Evolutionary conservation across 2,888 invertebrate genomes (phyloP), one percentile per base, ranked within the genome.

Genomic region (Leptarthrus brevirostris): DNA sequence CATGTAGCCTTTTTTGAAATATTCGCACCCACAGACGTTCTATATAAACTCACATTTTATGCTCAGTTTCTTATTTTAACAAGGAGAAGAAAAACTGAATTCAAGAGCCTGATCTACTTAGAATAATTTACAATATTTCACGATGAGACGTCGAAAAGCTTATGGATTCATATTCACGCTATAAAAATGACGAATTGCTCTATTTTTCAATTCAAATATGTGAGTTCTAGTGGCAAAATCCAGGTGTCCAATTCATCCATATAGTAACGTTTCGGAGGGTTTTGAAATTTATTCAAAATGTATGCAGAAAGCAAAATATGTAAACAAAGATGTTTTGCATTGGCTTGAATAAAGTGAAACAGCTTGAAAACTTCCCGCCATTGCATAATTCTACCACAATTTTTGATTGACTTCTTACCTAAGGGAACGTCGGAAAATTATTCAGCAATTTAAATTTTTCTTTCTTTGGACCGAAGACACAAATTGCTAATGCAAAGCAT

Each of bases 321-420:
- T 8, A 40, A 40, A n/a, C n/a, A 40, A 40, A 40, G 40, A 12
- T 40, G n/a, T 3, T 40, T 2, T n/a, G 3, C 30, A 30, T 30
- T 8, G 8, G 4, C 40, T 40, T 40, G 6, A 12, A n/a, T 8
- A 12, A 6, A 6, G 40, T n/a, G 2, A 40, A 40, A 40, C 58
- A 58, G 16, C 58, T 58, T 34, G 18, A 34, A 34, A 18, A 12
- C 36, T 58, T 36, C 36, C 58, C n/a, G n/a, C 1, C 40, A 12
- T n/a, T 20, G 58, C 20, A 58, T 58, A 58, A 58, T 36, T 58
- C 22, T 20, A 10, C 16, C 34, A 58, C 36, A 58, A 40, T 18
- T 18, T 58, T 30, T 58, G 0, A 2, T 30, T 30, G 36, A 20
- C 20, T 58, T 36, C 58, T 34, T 56, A 56, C 14, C 26, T 30